Evolutionary conservation across 2,888 invertebrate genomes (phyloP), one percentile per base, ranked within the genome.

Genomic region (Lepidochrysops patricia): DNA sequence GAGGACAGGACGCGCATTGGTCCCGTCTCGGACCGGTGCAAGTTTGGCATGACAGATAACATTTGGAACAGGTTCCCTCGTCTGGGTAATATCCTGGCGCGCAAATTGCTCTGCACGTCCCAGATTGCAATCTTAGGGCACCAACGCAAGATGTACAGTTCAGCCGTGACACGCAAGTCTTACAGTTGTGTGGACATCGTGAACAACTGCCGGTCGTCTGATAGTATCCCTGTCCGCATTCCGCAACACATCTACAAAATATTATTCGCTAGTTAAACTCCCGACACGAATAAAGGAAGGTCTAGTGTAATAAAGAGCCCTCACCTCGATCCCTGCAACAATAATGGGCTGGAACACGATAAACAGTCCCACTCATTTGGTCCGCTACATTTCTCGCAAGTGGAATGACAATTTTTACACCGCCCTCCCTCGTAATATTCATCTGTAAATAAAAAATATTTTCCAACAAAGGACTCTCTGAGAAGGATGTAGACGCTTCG

Each of bases 1-100:
- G 89, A 0, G 95, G 95, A 77, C 96, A 97, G 26, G 93, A 92
- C 0, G 96, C 95, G 74, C 96, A 97, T 73, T 96, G 96, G 75
- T 96, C 94, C 65, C 95, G 91, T 67, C 95, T 91, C 0, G 96
- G 96, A 1, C 96, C 96, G 62, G 95, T 86, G 77, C 96, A 96
- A 9, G 96, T 96, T 77, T 93, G 93, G 77, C 96, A 97, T 56
- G 95, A 95, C 64, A 95, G 89, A 74, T 96, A 95, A 75, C 96
- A 96, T 72, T 95, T 94, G 49, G 94, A 91, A 78, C 96, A 96
- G 37, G 92, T 92, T 12, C 96, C 96, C 60, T 95, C 92, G 77
- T 96, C 96, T 70, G 95, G 96, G 83, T 95, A 96, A 79, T 95
- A 96, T 5, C 96, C 96, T 68, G 75, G 89, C 13, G 95, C 94